Conservation (phyloP, 2,113 vertebrate species). For the Amphiprion ocellaris region DNA sequence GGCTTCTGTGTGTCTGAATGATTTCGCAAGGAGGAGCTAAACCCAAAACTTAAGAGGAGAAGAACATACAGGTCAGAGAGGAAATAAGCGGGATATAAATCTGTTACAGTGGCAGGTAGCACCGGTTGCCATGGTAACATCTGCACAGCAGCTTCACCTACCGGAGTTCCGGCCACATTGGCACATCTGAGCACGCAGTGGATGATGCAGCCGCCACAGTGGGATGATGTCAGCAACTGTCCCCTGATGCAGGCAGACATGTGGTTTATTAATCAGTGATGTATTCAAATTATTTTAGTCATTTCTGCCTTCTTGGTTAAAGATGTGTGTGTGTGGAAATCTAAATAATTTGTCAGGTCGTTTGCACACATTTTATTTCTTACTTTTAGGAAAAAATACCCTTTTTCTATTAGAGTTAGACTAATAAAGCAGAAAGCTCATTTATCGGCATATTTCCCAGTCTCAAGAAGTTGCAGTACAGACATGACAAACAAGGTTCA, state of each 20-base stretch:
- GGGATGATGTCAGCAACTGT: slow-evolving; percentile 32
- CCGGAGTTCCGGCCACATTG: slow-evolving; percentile 60
- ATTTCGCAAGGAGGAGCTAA: slow-evolving; percentile 8
- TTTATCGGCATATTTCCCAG: too few relatives aligned
- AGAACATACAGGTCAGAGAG: neutral
- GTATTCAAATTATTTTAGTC: neutral
- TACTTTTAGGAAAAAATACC: too few relatives aligned
- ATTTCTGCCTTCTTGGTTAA: neutral
- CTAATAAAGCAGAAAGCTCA: too few relatives aligned
- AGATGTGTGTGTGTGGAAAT: neutral
- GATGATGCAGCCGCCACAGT: slow-evolving; percentile 2
- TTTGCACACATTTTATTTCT: too few relatives aligned
- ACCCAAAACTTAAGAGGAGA: neutral
- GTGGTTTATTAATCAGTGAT: too few relatives aligned
- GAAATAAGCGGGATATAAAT: slow-evolving; percentile 28
- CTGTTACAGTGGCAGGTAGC: slow-evolving; percentile 7
- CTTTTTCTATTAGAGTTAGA: too few relatives aligned
- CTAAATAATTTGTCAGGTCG: too few relatives aligned
- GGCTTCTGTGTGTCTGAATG: neutral
- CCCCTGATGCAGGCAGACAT: neutral
- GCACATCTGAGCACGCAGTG: slow-evolving; percentile 41
- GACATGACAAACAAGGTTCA: too few relatives aligned
- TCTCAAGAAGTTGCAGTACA: too few relatives aligned
- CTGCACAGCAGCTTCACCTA: slow-evolving; percentile 32
- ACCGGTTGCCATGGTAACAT: slow-evolving; percentile 63